phyloP scores from a whole-genome alignment of 2,888 invertebrate genomes.

The Lasioglossum calceatum region DNA sequence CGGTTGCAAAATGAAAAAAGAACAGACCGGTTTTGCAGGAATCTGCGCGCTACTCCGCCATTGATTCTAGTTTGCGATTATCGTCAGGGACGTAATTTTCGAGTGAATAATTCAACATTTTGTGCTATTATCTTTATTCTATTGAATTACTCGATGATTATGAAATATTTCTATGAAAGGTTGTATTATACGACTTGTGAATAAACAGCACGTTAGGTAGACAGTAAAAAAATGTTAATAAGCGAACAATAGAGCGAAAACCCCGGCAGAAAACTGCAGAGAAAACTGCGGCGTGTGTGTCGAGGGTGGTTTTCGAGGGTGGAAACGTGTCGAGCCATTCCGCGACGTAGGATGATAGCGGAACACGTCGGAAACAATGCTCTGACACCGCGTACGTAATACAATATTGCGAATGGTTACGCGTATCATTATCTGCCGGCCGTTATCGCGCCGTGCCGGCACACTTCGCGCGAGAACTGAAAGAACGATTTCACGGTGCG shows the following conservation, averaged over 20 bases:
- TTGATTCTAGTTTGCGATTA: not conserved
- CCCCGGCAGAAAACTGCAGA: not conserved
- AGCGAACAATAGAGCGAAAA: not conserved
- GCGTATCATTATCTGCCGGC: constrained; percentile 72
- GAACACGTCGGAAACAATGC: constrained; percentile 72
- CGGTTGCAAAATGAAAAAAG: not conserved
- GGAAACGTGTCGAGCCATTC: constrained; percentile 55
- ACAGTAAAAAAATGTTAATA: not conserved
- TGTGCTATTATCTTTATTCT: not conserved
- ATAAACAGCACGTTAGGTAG: not conserved
- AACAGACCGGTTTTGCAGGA: not conserved
- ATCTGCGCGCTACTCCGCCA: not conserved
- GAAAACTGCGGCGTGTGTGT: not conserved
- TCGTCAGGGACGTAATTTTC: not conserved
- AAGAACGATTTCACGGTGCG: constrained; percentile 53
- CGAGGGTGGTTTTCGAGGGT: constrained; percentile 6
- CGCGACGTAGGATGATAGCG: constrained; percentile 54
- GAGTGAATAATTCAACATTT: not conserved
- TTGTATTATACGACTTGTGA: not conserved
- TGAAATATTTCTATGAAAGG: not conserved
- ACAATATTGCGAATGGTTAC: constrained; percentile 73
- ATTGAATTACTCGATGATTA: not conserved
- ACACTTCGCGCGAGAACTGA: constrained; percentile 37
- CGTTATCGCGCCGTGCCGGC: constrained; percentile 50
- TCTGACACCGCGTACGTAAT: constrained; percentile 70